These are phyloP conservation scores for Eueremaeus valkanovi DNA, from an alignment of 2,888 invertebrate genomes.

Conservation along the genomic window DNA sequence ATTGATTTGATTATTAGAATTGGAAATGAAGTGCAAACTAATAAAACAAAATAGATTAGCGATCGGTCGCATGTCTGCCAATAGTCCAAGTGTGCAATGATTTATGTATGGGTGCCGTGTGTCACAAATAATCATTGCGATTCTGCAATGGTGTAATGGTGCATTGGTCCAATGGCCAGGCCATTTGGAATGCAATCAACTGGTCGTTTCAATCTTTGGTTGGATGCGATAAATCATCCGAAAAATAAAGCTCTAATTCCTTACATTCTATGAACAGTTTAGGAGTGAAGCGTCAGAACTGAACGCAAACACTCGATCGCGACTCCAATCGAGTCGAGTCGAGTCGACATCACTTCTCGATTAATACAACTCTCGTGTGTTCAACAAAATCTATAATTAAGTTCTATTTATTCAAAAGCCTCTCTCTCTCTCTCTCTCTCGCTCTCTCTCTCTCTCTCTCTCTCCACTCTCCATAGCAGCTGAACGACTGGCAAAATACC, in stretches of 20 bases:
- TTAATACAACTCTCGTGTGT: background rate
- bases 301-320: too few relatives aligned
- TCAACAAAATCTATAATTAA: slow-evolving; percentile 1
- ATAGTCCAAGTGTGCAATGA: slow-evolving; percentile 25
- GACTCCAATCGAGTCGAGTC: background rate
- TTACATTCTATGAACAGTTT: background rate
- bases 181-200: slow-evolving; percentile 32
- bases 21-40: slow-evolving; percentile 25
- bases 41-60: slow-evolving; percentile 30
- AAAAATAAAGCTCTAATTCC: slow-evolving; percentile 21
- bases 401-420: background rate
- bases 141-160: slow-evolving; percentile 21
- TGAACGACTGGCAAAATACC: background rate
- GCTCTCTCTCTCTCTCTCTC: too few relatives aligned
- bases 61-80: slow-evolving; percentile 23
- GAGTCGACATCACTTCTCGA: background rate
- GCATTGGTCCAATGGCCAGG: background rate
- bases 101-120: slow-evolving; percentile 17
- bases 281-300: background rate
- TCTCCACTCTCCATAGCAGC: background rate
- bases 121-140: slow-evolving; percentile 16
- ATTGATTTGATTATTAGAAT: slow-evolving; percentile 23
- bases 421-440: too few relatives aligned
- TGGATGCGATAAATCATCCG: slow-evolving; percentile 25
- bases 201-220: background rate